Conservation (phyloP, 2,888 invertebrate species). For the Oligia strigilis region DNA sequence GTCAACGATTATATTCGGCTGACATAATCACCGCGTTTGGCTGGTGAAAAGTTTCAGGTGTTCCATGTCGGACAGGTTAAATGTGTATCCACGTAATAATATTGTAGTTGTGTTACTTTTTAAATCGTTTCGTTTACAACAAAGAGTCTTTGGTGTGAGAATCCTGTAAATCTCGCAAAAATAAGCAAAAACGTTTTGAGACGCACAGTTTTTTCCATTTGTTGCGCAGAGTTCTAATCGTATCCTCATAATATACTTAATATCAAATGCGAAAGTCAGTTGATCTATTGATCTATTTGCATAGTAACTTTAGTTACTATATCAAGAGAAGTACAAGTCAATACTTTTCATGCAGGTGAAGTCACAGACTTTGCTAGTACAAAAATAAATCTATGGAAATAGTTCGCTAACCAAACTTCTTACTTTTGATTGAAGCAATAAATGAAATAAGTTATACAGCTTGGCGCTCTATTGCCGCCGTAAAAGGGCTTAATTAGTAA, state of each 20-base stretch:
- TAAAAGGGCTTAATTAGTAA: constrained; percentile 57
- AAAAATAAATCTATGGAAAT: constrained; percentile 23
- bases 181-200: neutral
- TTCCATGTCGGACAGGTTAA: neutral
- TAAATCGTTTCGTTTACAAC: neutral
- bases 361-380: neutral
- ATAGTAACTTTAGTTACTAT: too few relatives aligned
- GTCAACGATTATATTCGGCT: constrained; percentile 20
- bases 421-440: constrained; percentile 37
- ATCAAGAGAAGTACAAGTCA: neutral
- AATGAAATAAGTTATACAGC: constrained; percentile 35
- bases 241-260: too few relatives aligned
- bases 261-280: too few relatives aligned
- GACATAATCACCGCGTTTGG: constrained; percentile 4
- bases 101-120: neutral
- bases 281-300: too few relatives aligned
- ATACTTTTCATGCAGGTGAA: neutral
- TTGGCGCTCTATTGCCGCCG: constrained; percentile 25
- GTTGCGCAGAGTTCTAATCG: neutral
- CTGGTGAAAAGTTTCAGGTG: constrained; percentile 19
- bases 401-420: constrained; percentile 3
- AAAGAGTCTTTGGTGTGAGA: neutral
- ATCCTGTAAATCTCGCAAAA: neutral
- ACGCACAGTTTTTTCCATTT: too few relatives aligned
- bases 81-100: neutral